Evolutionary conservation across 2,888 invertebrate species (phyloP).

Genomic region (Hemaris fuciformis): DNA sequence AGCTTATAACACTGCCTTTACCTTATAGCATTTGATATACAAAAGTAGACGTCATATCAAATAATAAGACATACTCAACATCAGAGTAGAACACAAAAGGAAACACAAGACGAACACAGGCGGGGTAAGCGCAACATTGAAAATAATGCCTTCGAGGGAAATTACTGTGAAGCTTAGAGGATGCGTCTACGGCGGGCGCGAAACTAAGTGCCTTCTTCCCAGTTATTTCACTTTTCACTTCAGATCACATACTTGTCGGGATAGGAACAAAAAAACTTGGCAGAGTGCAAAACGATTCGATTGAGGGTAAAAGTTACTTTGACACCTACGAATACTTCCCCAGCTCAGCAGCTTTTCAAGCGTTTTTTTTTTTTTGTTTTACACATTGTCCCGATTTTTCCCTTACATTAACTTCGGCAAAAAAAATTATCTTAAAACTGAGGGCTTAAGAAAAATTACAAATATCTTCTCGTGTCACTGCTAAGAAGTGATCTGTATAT

Average conservation of each 20-base stretch:
- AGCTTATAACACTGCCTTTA: neutral
- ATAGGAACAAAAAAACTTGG: slow-evolving; percentile 48
- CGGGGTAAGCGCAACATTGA: slow-evolving; percentile 53
- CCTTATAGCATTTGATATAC: neutral
- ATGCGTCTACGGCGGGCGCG: slow-evolving; percentile 49
- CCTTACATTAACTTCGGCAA: too few relatives aligned
- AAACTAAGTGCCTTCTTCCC: slow-evolving; percentile 70
- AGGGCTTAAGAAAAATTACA: too few relatives aligned
- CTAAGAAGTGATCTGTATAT: too few relatives aligned
- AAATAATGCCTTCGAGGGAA: slow-evolving; percentile 63
- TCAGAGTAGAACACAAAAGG: neutral
- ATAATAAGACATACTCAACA: neutral
- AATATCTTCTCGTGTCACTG: too few relatives aligned
- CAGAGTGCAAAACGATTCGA: slow-evolving; percentile 22
- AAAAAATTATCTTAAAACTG: too few relatives aligned
- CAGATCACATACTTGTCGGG: slow-evolving; percentile 38
- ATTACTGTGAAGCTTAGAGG: slow-evolving; percentile 54
- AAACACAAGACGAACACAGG: neutral
- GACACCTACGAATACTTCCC: neutral
- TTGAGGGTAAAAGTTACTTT: slow-evolving; percentile 6
- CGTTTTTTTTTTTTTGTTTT: neutral
- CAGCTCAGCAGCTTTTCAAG: too few relatives aligned
- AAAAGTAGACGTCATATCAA: neutral
- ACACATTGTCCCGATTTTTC: too few relatives aligned
- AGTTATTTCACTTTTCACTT: slow-evolving; percentile 66